Evolutionary conservation across 2,888 invertebrate species (phyloP).

Genomic region (Eucera pruinosa): DNA sequence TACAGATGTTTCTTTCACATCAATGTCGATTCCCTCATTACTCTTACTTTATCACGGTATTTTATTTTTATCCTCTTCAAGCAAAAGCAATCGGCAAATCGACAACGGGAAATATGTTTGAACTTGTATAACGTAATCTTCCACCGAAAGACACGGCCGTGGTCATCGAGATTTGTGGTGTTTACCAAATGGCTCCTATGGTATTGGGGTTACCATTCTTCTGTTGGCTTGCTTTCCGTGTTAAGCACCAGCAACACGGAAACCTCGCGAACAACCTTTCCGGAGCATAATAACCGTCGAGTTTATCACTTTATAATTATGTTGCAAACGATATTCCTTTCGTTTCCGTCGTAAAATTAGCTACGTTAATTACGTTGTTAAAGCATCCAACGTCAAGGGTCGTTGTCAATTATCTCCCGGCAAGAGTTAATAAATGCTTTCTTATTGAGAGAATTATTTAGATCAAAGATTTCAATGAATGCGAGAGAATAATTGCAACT

Average conservation of each 20-base stretch:
- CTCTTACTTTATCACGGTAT: slow-evolving; percentile 11
- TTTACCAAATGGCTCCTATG: slow-evolving; percentile 8
- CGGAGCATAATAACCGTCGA: not conserved
- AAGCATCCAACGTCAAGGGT: not conserved
- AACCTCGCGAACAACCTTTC: slow-evolving; percentile 5
- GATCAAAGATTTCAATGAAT: not conserved
- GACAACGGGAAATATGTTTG: slow-evolving; percentile 22
- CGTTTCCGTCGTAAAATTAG: not conserved
- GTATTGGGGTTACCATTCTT: not conserved
- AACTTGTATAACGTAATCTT: not conserved
- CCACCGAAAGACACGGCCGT: not conserved
- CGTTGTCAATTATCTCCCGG: not conserved
- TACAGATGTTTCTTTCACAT: slow-evolving; percentile 15
- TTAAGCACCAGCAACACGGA: not conserved
- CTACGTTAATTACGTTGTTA: not conserved
- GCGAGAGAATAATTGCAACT: not conserved
- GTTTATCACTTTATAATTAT: slow-evolving; percentile 3
- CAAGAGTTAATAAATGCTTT: not conserved
- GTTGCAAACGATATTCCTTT: not conserved
- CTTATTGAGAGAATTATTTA: not conserved
- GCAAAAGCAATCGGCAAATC: slow-evolving; percentile 1
- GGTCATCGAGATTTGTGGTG: slow-evolving; percentile 25
- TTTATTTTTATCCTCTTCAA: slow-evolving; percentile 6
- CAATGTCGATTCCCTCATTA: slow-evolving; percentile 9
- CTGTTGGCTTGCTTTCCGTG: not conserved